Evolutionary conservation across 53 echinoderm and acorn worm species (phyloP).

Genomic region (Temnopleurus reevesii): DNA sequence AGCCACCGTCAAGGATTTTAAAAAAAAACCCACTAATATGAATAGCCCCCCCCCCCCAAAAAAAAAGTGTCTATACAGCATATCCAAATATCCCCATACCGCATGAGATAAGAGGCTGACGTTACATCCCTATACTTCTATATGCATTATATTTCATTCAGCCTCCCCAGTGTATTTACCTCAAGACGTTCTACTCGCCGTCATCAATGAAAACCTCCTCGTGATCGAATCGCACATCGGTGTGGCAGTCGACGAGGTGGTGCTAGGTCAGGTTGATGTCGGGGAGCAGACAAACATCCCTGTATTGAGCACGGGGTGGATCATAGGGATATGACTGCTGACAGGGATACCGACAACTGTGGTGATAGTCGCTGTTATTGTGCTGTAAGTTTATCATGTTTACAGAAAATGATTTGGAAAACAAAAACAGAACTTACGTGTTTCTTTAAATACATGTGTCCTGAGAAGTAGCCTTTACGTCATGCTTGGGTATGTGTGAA

Average conservation of each 20-base stretch:
- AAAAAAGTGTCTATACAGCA: too few species aligned
- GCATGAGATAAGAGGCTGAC: neutral
- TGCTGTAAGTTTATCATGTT: neutral
- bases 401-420: too few species aligned
- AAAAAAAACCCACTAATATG: too few species aligned
- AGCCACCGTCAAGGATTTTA: too few species aligned
- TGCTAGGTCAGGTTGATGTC: neutral
- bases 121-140: neutral
- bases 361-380: neutral
- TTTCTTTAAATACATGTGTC: too few species aligned
- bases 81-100: too few species aligned
- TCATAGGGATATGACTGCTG: constrained; percentile 14
- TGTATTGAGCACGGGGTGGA: constrained; percentile 29
- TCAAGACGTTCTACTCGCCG: neutral
- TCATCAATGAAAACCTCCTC: constrained; percentile 1
- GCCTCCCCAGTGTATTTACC: neutral
- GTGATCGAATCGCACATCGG: neutral
- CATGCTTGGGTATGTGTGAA: too few species aligned
- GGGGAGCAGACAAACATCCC: neutral
- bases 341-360: neutral
- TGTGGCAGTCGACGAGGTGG: neutral
- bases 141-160: neutral
- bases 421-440: too few species aligned
- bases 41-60: too few species aligned
- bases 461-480: too few species aligned